Evolutionary conservation across 2,888 invertebrate species (phyloP).

Genomic region (Tiphia femorata): DNA sequence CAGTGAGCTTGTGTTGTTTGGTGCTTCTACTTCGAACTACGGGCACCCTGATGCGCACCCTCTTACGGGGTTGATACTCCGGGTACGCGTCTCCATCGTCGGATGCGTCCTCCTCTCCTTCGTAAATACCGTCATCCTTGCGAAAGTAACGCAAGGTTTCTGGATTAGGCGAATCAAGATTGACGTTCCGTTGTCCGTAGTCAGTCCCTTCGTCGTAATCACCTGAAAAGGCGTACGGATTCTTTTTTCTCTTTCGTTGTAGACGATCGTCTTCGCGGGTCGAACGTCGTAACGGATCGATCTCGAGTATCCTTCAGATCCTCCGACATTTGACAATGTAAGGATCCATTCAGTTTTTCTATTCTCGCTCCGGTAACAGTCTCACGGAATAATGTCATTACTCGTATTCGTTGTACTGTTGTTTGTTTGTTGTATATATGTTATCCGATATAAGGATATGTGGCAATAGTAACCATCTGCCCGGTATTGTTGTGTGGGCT

Average conservation of each 20-base stretch:
- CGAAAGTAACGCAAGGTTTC: too few species aligned
- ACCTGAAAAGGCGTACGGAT: slow-evolving; percentile 39
- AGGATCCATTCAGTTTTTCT: background rate
- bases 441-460: slow-evolving; percentile 18
- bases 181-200: slow-evolving; percentile 7
- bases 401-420: background rate
- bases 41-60: slow-evolving; percentile 66
- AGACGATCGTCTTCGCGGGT: too few species aligned
- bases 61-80: slow-evolving; percentile 49
- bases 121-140: slow-evolving; percentile 1
- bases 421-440: slow-evolving; percentile 18
- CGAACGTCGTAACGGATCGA: background rate
- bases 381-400: background rate
- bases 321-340: background rate
- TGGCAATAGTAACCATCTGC: slow-evolving; percentile 29
- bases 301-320: background rate
- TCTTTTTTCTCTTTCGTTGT: slow-evolving; percentile 21
- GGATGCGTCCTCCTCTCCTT: background rate
- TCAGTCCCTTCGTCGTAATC: slow-evolving; percentile 31
- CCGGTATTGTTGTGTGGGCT: slow-evolving; percentile 60
- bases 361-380: too few species aligned
- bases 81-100: slow-evolving; percentile 22
- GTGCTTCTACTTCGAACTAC: slow-evolving; percentile 53
- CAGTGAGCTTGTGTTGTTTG: slow-evolving; percentile 60
- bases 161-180: too few species aligned